Percentiles rank a stretch among this genome's conserved stretches.
phyloP scores from a whole-genome alignment of 1,140 invertebrate species.

The Batillaria attramentaria region DNA sequence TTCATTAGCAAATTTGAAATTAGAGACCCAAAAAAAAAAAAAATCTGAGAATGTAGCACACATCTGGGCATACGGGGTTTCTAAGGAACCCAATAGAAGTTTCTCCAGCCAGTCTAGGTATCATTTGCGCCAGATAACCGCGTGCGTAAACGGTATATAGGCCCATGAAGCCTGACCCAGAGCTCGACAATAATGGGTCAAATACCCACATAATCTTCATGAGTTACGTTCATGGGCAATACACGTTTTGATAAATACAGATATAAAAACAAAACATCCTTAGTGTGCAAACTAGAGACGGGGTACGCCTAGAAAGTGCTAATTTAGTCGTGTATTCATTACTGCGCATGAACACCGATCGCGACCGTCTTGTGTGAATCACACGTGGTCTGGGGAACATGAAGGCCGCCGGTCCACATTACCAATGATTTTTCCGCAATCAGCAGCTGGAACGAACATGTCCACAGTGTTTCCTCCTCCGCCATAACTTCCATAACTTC shows the following conservation, averaged over 20 bases:
- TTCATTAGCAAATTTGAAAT: too few species aligned
- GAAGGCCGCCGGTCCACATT: neutral
- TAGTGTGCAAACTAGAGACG: neutral
- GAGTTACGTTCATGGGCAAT: neutral
- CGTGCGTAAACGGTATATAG: too few species aligned
- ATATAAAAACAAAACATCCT: neutral
- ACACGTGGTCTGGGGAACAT: neutral
- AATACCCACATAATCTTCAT: neutral
- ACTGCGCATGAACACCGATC: conserved; percentile 1
- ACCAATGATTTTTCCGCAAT: conserved; percentile 23
- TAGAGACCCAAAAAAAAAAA: too few species aligned
- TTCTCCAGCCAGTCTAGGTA: too few species aligned
- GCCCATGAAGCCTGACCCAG: too few species aligned
- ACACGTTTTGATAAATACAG: neutral
- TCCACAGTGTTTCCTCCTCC: neutral
- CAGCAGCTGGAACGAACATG: neutral
- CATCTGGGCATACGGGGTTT: too few species aligned
- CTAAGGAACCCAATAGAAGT: too few species aligned
- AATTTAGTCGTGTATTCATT: too few species aligned
- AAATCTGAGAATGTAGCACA: too few species aligned
- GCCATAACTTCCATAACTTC: neutral
- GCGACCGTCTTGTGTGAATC: neutral
- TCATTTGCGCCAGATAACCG: too few species aligned
- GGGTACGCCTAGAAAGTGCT: neutral
- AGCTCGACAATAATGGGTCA: neutral